Base-by-base conservation (phyloP, 2,888 invertebrate species). In the Blastobasis adustella region DNA sequence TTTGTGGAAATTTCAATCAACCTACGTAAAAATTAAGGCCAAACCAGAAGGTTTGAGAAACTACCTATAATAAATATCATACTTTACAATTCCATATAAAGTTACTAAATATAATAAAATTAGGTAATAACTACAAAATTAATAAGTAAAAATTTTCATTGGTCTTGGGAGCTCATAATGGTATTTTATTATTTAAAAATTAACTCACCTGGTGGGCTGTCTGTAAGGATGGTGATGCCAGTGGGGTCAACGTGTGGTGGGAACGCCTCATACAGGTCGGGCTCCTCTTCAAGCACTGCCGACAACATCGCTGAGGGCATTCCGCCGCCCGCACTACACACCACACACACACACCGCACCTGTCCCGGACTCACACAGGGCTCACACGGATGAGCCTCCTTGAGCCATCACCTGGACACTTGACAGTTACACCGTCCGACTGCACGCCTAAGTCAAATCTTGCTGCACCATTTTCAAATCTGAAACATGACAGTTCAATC, bases 241-340 rank as follows among this genome's bases (percentile, higher is more conserved):
- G 92, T 91, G 51, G 93, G 92, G 80, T 95, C 95, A 59, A 96
- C 95, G 79, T 95, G 93, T 54, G 94, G 92, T 58, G 95, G 94
- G 80, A 94, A 96, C 54, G 93, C 93, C 85, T 94, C 94, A 68
- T 93, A 93, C 69, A 93, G 89, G 79, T 94, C 94, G 61, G 91
- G 91, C 83, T 93, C 93, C 85, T 93, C 93, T 87, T 93, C 93
- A 70, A 92, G 89, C 79, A 93, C 91, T 65, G 92, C 92, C 65
- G 93, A 92, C 89, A 93, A 88, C 91, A 93, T 93, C 72, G 92
- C 93, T 84, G 91, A 90, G 73, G 89, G 89, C 89, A 89, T 89
- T 63, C 84, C 88, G 82, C 69, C 68, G 74, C 77, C 67, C 72
- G 66, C 74, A 65, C 75, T 23, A 67, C 72, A 61, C 78, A 80